A percentile compares a stretch with the other conserved stretches of the same genome.
Conservation (phyloP, 35 echinoderm and acorn worm species). For the Chiridota heheva region DNA sequence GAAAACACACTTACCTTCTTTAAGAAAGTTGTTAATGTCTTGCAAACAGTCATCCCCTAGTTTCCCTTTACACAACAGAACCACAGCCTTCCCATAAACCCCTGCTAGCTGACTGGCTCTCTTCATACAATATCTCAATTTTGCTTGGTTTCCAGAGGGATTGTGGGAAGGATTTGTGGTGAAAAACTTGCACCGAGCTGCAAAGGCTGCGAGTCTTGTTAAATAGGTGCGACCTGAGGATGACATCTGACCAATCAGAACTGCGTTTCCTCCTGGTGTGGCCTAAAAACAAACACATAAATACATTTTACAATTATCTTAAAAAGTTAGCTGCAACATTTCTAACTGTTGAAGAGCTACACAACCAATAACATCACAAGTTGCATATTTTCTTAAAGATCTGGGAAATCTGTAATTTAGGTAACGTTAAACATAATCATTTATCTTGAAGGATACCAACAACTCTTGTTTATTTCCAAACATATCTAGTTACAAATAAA, state of each 20-base stretch:
- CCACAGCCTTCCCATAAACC: slow-evolving; percentile 67
- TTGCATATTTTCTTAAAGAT: no score
- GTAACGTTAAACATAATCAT: no score
- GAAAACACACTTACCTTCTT: slow-evolving; percentile 80
- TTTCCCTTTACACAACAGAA: slow-evolving; percentile 63
- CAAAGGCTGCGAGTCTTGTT: slow-evolving; percentile 69
- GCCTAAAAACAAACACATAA: slow-evolving; percentile 48
- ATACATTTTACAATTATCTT: no score
- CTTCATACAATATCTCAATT: slow-evolving; percentile 72
- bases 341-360: background rate
- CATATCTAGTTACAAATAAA: no score
- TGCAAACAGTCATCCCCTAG: slow-evolving; percentile 43
- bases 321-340: background rate
- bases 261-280: slow-evolving; percentile 77
- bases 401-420: no score
- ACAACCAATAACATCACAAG: background rate
- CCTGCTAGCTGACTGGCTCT: slow-evolving; percentile 82
- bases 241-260: slow-evolving; percentile 65
- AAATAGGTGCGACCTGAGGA: slow-evolving; percentile 70
- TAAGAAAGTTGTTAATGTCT: slow-evolving; percentile 72
- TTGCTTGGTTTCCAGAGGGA: slow-evolving; percentile 28
- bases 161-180: slow-evolving; percentile 33
- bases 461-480: no score
- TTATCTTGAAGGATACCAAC: no score
- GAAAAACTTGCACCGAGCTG: slow-evolving; percentile 79